phyloP scores from a whole-genome alignment of 2,113 vertebrate species.

The Irena cyanogastra region DNA sequence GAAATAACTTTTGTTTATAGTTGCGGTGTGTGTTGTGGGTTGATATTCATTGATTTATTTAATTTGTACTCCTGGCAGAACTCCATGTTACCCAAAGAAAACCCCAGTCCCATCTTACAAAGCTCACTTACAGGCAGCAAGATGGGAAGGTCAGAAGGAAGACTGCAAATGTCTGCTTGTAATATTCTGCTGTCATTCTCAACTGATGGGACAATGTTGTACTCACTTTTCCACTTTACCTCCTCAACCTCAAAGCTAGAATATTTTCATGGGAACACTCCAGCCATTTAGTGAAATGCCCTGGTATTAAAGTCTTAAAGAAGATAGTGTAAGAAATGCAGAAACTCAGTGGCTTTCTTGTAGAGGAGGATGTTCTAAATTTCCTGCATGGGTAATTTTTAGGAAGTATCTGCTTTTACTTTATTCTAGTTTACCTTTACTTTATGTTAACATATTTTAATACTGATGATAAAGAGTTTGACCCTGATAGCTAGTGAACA shows the following conservation, averaged over 20 bases:
- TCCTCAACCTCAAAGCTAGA: neutral
- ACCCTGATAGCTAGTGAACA: neutral
- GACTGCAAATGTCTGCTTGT: neutral
- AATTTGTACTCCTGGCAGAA: neutral
- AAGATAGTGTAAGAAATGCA: neutral
- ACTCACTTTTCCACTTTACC: neutral
- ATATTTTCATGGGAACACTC: neutral
- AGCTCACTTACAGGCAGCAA: neutral
- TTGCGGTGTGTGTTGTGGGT: neutral
- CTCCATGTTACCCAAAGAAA: neutral
- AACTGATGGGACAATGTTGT: neutral
- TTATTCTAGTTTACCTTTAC: neutral
- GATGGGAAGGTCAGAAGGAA: neutral
- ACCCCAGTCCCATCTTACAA: neutral
- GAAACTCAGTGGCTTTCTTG: neutral
- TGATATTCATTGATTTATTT: neutral
- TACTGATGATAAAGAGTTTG: neutral
- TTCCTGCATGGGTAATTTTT: neutral
- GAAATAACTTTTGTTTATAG: neutral
- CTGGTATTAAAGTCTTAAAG: neutral
- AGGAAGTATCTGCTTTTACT: neutral
- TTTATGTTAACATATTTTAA: neutral
- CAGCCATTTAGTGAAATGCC: neutral
- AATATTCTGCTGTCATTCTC: neutral
- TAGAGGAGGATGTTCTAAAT: neutral